Percentiles rank a stretch among this genome's conserved stretches.
These are phyloP conservation scores for Ia io DNA, from an alignment of 2,113 vertebrate species.

Conservation along the genomic window DNA sequence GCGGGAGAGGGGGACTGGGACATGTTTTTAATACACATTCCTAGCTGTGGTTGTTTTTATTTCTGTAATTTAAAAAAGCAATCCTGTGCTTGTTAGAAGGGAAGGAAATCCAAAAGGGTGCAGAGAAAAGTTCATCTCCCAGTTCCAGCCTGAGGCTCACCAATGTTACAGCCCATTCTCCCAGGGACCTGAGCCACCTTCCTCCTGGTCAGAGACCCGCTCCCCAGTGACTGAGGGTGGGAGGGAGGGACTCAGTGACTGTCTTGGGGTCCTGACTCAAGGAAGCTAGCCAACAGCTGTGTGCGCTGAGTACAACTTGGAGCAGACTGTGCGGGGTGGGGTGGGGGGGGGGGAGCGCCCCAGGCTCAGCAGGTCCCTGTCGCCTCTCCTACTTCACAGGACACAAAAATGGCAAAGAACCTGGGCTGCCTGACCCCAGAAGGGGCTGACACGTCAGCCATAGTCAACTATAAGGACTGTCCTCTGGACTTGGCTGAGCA, in stretches of 20 bases:
- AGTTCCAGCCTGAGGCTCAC: neutral
- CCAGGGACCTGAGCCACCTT: neutral
- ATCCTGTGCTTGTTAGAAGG: neutral
- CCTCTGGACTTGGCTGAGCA: too few relatives aligned
- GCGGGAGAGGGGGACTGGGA: accelerated
- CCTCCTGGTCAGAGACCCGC: neutral
- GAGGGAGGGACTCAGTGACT: neutral
- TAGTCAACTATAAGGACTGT: neutral
- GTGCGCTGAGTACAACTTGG: accelerated
- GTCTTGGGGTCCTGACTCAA: neutral
- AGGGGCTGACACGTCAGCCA: neutral
- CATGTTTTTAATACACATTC: neutral
- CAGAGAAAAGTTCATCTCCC: neutral
- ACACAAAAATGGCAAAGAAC: neutral
- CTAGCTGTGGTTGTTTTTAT: neutral
- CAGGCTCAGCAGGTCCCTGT: neutral
- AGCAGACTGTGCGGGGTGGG: neutral
- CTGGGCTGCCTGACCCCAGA: neutral
- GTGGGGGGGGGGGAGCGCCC: too few relatives aligned
- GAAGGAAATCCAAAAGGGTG: neutral
- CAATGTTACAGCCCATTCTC: neutral
- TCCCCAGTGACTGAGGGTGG: neutral
- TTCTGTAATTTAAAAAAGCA: neutral
- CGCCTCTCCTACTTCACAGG: neutral
- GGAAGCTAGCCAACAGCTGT: neutral